A percentile compares a stretch with the other conserved stretches of the same genome.
Conservation (phyloP, 1,140 invertebrate species). For the Drosophila equinoxialis region DNA sequence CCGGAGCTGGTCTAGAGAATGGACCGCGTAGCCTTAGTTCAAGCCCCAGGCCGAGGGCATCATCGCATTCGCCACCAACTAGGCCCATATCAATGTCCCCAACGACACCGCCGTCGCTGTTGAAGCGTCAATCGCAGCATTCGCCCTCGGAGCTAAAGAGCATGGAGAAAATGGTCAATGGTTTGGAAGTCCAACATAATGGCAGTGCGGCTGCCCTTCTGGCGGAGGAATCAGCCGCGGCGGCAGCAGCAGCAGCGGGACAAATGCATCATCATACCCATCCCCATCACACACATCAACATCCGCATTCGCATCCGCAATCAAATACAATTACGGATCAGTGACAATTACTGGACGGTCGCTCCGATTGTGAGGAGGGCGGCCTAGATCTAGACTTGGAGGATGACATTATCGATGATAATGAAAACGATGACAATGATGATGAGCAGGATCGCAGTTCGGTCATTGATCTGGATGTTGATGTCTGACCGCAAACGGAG, state of each 20-base stretch:
- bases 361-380: constrained; percentile 70
- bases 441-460: constrained; percentile 76
- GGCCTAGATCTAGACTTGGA: constrained; percentile 53
- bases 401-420: constrained; percentile 39
- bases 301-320: constrained; percentile 37
- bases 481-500: constrained; percentile 77
- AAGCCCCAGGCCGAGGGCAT: constrained; percentile 86
- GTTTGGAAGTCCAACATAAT: constrained; percentile 89
- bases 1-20: constrained; percentile 57
- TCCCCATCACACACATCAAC: constrained; percentile 40
- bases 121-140: constrained; percentile 77
- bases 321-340: constrained; percentile 63
- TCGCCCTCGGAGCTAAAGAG: constrained; percentile 92
- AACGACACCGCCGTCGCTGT: constrained; percentile 83
- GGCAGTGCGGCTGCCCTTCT: constrained; percentile 65
- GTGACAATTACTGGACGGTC: constrained; percentile 82
- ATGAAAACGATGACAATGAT: constrained; percentile 46
- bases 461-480: constrained; percentile 78
- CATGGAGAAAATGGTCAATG: constrained; percentile 98
- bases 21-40: constrained; percentile 87
- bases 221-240: constrained; percentile 52
- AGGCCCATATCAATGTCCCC: constrained; percentile 84
- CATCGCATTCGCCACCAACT: constrained; percentile 85
- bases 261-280: constrained; percentile 42
- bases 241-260: constrained; percentile 38